Evolutionary conservation across 2,113 vertebrate species (phyloP).

Genomic region (Hydrochoerus hydrochaeris): DNA sequence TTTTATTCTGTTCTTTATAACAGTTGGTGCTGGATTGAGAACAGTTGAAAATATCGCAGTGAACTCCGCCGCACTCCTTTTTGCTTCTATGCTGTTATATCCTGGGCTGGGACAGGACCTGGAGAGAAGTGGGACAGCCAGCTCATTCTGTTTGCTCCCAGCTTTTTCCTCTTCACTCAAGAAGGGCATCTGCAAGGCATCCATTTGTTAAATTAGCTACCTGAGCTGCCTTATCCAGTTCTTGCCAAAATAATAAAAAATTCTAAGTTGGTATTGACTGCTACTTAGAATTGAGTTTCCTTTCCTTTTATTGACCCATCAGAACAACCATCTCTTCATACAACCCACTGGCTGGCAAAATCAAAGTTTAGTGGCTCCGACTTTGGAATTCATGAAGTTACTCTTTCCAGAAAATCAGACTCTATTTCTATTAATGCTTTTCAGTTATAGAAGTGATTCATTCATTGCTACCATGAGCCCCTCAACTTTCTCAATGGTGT

Average conservation of each 20-base stretch:
- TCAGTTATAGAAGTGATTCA: not conserved
- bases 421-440: not conserved
- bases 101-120: rapidly evolving
- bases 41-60: not conserved
- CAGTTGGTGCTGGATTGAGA: not conserved
- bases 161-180: rapidly evolving
- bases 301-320: not conserved
- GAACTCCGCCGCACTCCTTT: not conserved
- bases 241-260: not conserved
- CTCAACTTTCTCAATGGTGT: not conserved
- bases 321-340: too few species aligned
- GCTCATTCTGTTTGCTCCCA: rapidly evolving
- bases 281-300: not conserved
- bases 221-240: not conserved
- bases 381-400: not conserved
- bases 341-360: not conserved
- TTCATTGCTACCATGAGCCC: not conserved
- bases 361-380: rapidly evolving
- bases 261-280: not conserved
- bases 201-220: not conserved
- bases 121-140: rapidly evolving
- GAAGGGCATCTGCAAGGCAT: too few species aligned
- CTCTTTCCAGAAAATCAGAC: not conserved
- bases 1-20: conserved; percentile 54
- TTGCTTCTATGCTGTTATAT: not conserved